Percentiles rank a stretch among this genome's conserved stretches.
Evolutionary conservation across 1,140 invertebrate species (phyloP).

Genomic region (Lysiphlebus fabarum): DNA sequence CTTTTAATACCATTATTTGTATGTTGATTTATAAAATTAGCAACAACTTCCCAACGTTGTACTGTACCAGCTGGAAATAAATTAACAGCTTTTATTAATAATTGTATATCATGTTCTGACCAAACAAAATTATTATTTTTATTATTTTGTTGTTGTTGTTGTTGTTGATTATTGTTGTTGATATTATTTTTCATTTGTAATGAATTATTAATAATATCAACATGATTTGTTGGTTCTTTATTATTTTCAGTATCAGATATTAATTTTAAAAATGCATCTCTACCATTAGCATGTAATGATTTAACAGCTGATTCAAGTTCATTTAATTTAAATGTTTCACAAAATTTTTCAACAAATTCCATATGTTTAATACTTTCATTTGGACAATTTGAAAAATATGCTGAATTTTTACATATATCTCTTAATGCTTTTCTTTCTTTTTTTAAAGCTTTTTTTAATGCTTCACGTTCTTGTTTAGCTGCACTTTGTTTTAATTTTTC

Average conservation of each 20-base stretch:
- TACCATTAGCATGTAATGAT: conserved; percentile 64
- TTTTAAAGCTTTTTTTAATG: conserved; percentile 76
- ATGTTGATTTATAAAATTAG: conserved; percentile 95
- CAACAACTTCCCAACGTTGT: conserved; percentile 94
- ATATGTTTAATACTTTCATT: conserved; percentile 78
- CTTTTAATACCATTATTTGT: conserved; percentile 56
- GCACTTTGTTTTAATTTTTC: conserved; percentile 76
- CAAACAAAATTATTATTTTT: conserved; percentile 63
- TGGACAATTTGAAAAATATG: conserved; percentile 77
- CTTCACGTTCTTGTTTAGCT: conserved; percentile 83
- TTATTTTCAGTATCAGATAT: conserved; percentile 69
- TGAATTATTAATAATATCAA: conserved; percentile 43
- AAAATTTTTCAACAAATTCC: conserved; percentile 86
- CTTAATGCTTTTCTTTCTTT: conserved; percentile 84
- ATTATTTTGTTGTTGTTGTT: conserved; percentile 13
- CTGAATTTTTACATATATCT: conserved; percentile 80
- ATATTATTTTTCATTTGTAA: conserved; percentile 34
- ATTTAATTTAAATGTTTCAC: conserved; percentile 69
- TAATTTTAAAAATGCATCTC: conserved; percentile 64
- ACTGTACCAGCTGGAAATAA: conserved; percentile 94
- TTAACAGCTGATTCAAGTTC: conserved; percentile 79
- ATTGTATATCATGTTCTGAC: conserved; percentile 77
- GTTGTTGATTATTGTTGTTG: conserved; percentile 42
- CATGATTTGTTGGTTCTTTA: conserved; percentile 72
- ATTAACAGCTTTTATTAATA: conserved; percentile 94